Conservation (phyloP, 2,888 invertebrate species). For the Tenthredo amoena region DNA sequence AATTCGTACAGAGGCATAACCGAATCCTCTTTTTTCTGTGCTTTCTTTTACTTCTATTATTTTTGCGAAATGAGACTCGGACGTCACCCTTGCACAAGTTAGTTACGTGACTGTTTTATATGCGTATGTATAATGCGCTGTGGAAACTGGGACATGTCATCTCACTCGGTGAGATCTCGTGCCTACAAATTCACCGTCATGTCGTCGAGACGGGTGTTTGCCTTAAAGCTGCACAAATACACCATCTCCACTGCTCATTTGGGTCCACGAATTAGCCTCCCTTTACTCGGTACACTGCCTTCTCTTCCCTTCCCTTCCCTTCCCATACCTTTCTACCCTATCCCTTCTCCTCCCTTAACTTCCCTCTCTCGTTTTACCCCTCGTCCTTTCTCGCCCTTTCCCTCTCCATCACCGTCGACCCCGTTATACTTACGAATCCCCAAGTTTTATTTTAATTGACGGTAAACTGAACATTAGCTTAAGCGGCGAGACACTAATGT, state of each 20-base stretch:
- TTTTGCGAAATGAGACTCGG: not conserved
- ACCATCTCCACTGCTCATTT: conserved; percentile 45
- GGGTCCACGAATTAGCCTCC: conserved; percentile 47
- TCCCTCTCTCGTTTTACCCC: conserved; percentile 39
- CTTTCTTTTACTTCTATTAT: not conserved
- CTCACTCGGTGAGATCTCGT: not conserved
- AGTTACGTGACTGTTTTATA: conserved; percentile 43
- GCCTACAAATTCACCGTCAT: conserved; percentile 23
- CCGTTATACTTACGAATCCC: conserved; percentile 49
- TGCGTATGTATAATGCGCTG: not conserved
- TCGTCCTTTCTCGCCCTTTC: conserved; percentile 43
- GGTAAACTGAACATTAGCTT: conserved; percentile 53
- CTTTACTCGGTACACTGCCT: conserved; percentile 35
- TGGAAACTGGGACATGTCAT: conserved; percentile 33
- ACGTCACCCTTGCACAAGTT: conserved; percentile 1
- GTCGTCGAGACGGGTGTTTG: conserved; percentile 42
- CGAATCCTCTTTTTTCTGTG: not conserved
- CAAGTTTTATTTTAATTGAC: conserved; percentile 51
- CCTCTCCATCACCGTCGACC: conserved; percentile 22
- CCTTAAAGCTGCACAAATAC: conserved; percentile 52
- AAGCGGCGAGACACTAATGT: conserved; percentile 50
- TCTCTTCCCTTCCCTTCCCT: conserved; percentile 25
- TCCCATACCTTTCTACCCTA: not conserved
- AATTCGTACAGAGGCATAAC: not conserved
- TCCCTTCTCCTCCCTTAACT: conserved; percentile 18